Conservation (phyloP, 2,113 vertebrate species). For the Sinocyclocheilus maitianheensis region DNA sequence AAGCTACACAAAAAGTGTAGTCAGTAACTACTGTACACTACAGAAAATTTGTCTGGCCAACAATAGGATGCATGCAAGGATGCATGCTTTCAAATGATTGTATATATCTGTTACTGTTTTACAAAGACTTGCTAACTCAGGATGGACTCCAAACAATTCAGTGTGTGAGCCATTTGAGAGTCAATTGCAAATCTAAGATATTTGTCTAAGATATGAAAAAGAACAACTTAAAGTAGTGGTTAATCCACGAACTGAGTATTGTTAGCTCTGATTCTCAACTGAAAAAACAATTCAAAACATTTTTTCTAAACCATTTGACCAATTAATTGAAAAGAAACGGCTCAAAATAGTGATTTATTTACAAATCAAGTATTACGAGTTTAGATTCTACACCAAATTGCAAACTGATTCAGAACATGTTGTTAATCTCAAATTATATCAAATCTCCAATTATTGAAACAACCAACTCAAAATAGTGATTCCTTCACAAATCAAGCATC, state of each 20-base stretch:
- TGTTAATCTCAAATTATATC: no score
- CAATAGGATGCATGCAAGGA: background rate
- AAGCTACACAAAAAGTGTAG: background rate
- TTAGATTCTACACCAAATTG: background rate
- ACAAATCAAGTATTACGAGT: background rate
- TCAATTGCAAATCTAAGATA: background rate
- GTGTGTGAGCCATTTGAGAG: background rate
- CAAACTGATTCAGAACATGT: no score
- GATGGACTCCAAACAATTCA: background rate
- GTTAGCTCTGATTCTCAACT: background rate
- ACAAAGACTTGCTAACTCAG: background rate
- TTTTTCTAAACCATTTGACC: background rate
- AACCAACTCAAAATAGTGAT: background rate
- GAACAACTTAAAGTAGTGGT: background rate
- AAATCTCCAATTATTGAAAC: background rate
- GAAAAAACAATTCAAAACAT: background rate
- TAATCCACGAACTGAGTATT: background rate
- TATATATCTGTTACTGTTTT: background rate
- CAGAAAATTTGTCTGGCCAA: background rate
- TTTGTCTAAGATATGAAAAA: background rate
- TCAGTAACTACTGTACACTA: background rate
- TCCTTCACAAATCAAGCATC: background rate
- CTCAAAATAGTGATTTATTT: no score
- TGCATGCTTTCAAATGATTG: background rate
- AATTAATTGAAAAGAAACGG: background rate